phyloP scores from a whole-genome alignment of 2,797 vertebrate genomes.

The Triplophysa yarkandensis region DNA sequence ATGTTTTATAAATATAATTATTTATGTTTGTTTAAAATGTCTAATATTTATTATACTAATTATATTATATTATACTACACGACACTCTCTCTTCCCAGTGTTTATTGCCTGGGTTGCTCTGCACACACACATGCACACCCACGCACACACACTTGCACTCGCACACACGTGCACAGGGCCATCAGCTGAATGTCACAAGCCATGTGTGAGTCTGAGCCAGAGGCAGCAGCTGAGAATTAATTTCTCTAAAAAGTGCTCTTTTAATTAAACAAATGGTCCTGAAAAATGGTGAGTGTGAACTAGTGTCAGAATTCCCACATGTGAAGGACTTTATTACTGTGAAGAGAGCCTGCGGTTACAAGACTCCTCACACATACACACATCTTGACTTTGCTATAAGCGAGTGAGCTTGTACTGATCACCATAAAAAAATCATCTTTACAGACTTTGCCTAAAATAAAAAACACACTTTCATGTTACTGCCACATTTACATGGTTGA shows the following conservation, averaged over 20 bases:
- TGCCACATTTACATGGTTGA: no score
- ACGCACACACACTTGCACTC: constrained; percentile 38
- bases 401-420: background rate
- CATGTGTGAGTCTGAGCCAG: constrained; percentile 54
- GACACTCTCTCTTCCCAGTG: background rate
- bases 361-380: constrained; percentile 48
- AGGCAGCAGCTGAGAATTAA: constrained; percentile 61
- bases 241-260: constrained; percentile 73
- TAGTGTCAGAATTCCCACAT: constrained; percentile 61
- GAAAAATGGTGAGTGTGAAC: constrained; percentile 61
- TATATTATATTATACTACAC: no score
- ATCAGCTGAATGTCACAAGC: constrained; percentile 40
- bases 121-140: constrained; percentile 9
- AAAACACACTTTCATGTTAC: background rate
- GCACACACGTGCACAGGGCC: constrained; percentile 37
- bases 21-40: no score
- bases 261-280: constrained; percentile 76
- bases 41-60: no score
- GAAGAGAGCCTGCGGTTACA: constrained; percentile 63
- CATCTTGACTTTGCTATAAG: background rate
- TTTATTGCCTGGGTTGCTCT: background rate
- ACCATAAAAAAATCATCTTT: background rate
- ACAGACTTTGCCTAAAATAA: background rate
- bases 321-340: constrained; percentile 73
- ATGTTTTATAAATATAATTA: no score